These are phyloP conservation scores for Drosophila mulleri DNA, from an alignment of 2,888 invertebrate species.

Conservation along the genomic window DNA sequence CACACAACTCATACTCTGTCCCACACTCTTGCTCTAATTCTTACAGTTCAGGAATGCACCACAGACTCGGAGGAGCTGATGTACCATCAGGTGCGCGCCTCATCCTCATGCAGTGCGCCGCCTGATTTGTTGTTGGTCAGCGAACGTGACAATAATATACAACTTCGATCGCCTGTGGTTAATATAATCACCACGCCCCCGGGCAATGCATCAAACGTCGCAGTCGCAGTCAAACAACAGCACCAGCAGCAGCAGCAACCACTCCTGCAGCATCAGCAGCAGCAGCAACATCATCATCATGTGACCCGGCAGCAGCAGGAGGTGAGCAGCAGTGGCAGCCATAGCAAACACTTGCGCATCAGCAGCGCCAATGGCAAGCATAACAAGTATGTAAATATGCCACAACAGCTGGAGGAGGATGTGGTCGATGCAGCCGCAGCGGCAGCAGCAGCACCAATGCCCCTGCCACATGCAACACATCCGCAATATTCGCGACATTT, in stretches of 20 bases:
- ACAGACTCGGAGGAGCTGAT: slow-evolving; percentile 90
- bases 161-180: slow-evolving; percentile 82
- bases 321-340: slow-evolving; percentile 67
- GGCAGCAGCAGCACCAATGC: slow-evolving; percentile 57
- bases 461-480: slow-evolving; percentile 49
- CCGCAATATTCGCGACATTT: slow-evolving; percentile 64
- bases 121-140: slow-evolving; percentile 88
- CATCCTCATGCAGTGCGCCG: slow-evolving; percentile 88
- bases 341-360: slow-evolving; percentile 75
- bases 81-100: slow-evolving; percentile 86
- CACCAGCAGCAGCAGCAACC: slow-evolving; percentile 30
- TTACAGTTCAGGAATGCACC: slow-evolving; percentile 87
- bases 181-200: slow-evolving; percentile 82
- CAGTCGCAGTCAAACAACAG: slow-evolving; percentile 38
- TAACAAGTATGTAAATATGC: slow-evolving; percentile 69
- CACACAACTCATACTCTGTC: slow-evolving; percentile 9
- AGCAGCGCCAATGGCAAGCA: slow-evolving; percentile 66
- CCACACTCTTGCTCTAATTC: slow-evolving; percentile 16
- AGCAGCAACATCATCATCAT: slow-evolving; percentile 55
- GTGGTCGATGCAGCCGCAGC: slow-evolving; percentile 62
- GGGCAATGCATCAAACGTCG: slow-evolving; percentile 65
- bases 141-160: slow-evolving; percentile 86
- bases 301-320: slow-evolving; percentile 57
- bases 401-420: slow-evolving; percentile 57
- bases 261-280: slow-evolving; percentile 52